Evolutionary conservation across 2,888 invertebrate genomes (phyloP), one percentile per base, ranked within the genome.

Genomic region (Cantharis flavilabris): DNA sequence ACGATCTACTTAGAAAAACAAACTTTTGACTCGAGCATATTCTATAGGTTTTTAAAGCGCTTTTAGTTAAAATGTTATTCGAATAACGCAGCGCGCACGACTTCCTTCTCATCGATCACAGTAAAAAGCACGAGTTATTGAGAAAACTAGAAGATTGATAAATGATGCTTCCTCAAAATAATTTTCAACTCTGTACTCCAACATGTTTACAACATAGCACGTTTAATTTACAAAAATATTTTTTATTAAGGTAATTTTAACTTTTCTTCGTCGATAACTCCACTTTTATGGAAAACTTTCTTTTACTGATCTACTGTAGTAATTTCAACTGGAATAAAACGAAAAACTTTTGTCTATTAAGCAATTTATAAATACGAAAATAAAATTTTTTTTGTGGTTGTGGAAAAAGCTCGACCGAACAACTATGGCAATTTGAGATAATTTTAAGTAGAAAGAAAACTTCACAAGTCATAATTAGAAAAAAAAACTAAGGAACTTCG

Each of bases 11-110:
- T 18, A 62, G 64, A 77, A 79, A 78, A 77, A 76, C 49, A 79
- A 77, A 76, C 77, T 78, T 76, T 79, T 70, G 69, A 75, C 75
- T 71, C 14, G 62, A 71, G 70, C 80, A 76, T 79, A 79, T 79
- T 78, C 76, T 67, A 62, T 20, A 33, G 72, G 67, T 80, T 81
- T 79, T 80, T 80, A 79, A 67, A 67, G 70, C 75, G 75, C 70
- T 79, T 79, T 79, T 73, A 64, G 77, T 79, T 76, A 71, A 76
- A 79, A 77, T 76, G 80, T 76, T 79, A 78, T 78, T 78, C 77
- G 74, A 74, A 77, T 77, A 77, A 73, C 73, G 71, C 71, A 62
- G 62, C 73, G 73, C 74, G 63, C 62, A 64, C 69, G 30, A 69
- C 67, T 69, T 70, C 14, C 13, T 65, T 75, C 76, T 77, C 79